phyloP scores from a whole-genome alignment of 2,888 invertebrate genomes.

The Agrochola litura region DNA sequence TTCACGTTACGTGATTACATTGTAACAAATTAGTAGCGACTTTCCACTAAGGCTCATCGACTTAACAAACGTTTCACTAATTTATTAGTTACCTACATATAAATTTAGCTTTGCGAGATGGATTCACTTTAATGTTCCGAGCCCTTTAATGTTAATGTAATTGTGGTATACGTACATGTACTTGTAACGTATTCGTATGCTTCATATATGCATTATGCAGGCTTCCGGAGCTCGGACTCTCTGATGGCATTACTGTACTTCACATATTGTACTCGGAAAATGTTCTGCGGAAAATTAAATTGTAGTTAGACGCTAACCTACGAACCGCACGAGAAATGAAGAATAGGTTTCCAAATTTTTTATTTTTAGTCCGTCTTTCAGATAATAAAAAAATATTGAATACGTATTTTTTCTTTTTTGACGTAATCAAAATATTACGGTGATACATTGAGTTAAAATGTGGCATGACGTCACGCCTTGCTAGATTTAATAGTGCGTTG shows the following conservation, averaged over 20 bases:
- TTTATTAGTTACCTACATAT: conserved; percentile 40
- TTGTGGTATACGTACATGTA: conserved; percentile 45
- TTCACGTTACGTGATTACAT: conserved; percentile 28
- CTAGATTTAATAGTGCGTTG: too few relatives aligned
- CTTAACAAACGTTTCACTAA: conserved; percentile 36
- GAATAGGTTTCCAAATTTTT: too few relatives aligned
- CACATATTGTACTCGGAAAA: conserved; percentile 55
- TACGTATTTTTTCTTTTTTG: too few relatives aligned
- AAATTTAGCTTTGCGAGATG: conserved; percentile 26
- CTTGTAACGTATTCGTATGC: conserved; percentile 59
- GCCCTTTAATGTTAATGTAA: conserved; percentile 51
- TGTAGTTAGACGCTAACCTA: conserved; percentile 57
- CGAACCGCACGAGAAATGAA: conserved; percentile 35
- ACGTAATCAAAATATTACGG: too few relatives aligned
- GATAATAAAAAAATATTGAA: too few relatives aligned
- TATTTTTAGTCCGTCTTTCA: too few relatives aligned
- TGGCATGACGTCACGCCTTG: too few relatives aligned
- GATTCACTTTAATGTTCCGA: conserved; percentile 36
- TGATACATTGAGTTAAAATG: too few relatives aligned
- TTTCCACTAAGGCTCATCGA: conserved; percentile 30
- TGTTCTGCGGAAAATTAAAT: conserved; percentile 58
- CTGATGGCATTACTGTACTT: conserved; percentile 68
- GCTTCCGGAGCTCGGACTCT: conserved; percentile 68
- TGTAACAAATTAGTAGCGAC: conserved; percentile 35
- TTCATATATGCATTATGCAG: conserved; percentile 72